phyloP scores from a whole-genome alignment of 2,113 vertebrate species.

The Gambusia holbrooki region DNA sequence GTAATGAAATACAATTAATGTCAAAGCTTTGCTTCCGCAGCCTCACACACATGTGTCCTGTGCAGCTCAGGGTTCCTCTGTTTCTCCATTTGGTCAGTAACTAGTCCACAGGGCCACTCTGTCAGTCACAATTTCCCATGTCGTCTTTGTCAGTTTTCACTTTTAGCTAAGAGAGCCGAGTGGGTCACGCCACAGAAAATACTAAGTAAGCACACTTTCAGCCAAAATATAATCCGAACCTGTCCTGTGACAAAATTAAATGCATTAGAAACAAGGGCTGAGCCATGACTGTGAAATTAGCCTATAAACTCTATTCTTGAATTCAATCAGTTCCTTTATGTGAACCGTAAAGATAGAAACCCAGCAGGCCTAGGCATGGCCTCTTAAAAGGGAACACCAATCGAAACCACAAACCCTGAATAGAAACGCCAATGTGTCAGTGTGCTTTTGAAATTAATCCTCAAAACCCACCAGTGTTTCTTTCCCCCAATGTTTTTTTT shows the following conservation, averaged over 20 bases:
- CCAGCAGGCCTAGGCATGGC: slow-evolving; percentile 51
- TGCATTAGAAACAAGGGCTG: slow-evolving; percentile 35
- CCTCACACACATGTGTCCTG: slow-evolving; percentile 15
- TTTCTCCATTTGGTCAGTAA: slow-evolving; percentile 40
- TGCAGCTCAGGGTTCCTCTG: slow-evolving; percentile 15
- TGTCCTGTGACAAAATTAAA: slow-evolving; percentile 23
- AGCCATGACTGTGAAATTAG: slow-evolving; percentile 32
- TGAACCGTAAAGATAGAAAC: slow-evolving; percentile 53
- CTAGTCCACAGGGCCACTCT: slow-evolving; percentile 36
- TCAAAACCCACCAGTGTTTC: slow-evolving; percentile 59
- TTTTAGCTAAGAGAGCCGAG: slow-evolving; percentile 34
- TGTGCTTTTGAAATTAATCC: slow-evolving; percentile 78
- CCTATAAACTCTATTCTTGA: slow-evolving; percentile 57
- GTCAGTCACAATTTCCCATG: slow-evolving; percentile 43
- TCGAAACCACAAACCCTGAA: slow-evolving; percentile 70
- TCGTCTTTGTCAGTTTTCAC: slow-evolving; percentile 37
- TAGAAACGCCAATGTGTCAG: slow-evolving; percentile 70
- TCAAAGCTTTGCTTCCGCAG: slow-evolving; percentile 22
- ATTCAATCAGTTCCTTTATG: slow-evolving; percentile 49
- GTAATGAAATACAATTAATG: slow-evolving; percentile 16
- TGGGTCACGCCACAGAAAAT: not conserved
- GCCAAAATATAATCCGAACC: slow-evolving; percentile 19
- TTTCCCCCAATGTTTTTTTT: slow-evolving; percentile 41
- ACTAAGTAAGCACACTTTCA: not conserved
- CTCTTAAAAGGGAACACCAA: slow-evolving; percentile 64